These are phyloP conservation scores for Apodemia mormo DNA, from an alignment of 2,888 invertebrate species.

Conservation along the genomic window DNA sequence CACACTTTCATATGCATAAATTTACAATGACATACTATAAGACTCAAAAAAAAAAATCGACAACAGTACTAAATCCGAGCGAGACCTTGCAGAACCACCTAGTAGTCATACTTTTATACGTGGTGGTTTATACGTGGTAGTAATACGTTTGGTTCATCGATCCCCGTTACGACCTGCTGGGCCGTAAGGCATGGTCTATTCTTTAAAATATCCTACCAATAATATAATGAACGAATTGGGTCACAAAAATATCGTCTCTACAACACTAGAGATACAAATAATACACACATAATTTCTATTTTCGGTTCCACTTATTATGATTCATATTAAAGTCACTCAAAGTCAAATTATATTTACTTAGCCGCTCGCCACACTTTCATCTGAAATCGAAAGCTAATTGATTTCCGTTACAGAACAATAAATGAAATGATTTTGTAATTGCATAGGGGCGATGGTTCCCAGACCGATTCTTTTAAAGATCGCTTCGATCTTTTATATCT, in stretches of 20 bases:
- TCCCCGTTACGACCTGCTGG: too few species aligned
- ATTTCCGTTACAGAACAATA: constrained; percentile 36
- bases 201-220: too few species aligned
- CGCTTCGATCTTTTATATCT: constrained; percentile 14
- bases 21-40: not conserved
- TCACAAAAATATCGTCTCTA: too few species aligned
- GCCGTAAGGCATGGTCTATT: too few species aligned
- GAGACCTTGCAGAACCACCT: too few species aligned
- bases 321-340: constrained; percentile 3
- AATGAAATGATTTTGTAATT: constrained; percentile 31
- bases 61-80: too few species aligned
- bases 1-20: not conserved
- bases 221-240: too few species aligned
- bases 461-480: not conserved
- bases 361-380: constrained; percentile 7
- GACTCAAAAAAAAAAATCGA: too few species aligned
- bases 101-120: too few species aligned
- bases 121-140: too few species aligned
- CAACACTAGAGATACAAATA: too few species aligned
- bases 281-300: not conserved
- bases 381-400: constrained; percentile 32
- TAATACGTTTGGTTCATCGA: too few species aligned
- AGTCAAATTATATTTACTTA: constrained; percentile 11
- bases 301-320: not conserved
- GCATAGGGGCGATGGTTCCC: constrained; percentile 7